These are phyloP conservation scores for Salpingus planirostris DNA, from an alignment of 2,888 invertebrate genomes.

Conservation along the genomic window DNA sequence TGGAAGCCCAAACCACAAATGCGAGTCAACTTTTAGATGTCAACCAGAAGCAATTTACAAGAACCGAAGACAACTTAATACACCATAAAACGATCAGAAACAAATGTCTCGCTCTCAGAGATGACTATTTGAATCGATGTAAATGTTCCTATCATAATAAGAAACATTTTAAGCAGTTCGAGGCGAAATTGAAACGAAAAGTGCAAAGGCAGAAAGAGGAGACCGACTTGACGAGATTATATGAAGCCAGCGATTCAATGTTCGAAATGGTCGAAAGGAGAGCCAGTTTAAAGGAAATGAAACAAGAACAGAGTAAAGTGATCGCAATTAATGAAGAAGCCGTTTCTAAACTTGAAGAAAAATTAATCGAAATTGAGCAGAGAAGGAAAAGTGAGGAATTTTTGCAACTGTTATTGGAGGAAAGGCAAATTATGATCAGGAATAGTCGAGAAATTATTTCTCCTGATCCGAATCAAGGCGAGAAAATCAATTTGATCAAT, in stretches of 20 bases:
- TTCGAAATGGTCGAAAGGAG: conserved; percentile 3
- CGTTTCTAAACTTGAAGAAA: too few relatives aligned
- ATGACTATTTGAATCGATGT: conserved; percentile 4
- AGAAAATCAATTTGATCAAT: too few relatives aligned
- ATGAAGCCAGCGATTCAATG: conserved; percentile 1
- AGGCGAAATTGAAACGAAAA: conserved; percentile 1
- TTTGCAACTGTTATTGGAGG: too few relatives aligned
- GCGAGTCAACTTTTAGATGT: too few relatives aligned
- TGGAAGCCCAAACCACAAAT: too few relatives aligned
- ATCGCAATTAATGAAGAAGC: too few relatives aligned
- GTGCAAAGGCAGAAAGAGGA: conserved; percentile 1
- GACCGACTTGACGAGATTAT: conserved; percentile 1
- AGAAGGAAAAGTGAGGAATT: too few relatives aligned
- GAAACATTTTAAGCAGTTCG: conserved; percentile 5
- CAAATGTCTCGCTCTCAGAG: conserved; percentile 4
- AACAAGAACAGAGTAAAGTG: neutral
- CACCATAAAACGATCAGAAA: neutral
- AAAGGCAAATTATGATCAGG: too few relatives aligned
- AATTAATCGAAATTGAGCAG: too few relatives aligned
- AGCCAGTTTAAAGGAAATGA: neutral
- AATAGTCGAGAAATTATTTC: too few relatives aligned
- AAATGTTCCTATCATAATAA: conserved; percentile 7
- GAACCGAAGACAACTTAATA: neutral
- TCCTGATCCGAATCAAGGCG: too few relatives aligned
- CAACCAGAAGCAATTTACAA: too few relatives aligned